phyloP scores from a whole-genome alignment of 2,797 vertebrate species.

The Gila robusta region DNA sequence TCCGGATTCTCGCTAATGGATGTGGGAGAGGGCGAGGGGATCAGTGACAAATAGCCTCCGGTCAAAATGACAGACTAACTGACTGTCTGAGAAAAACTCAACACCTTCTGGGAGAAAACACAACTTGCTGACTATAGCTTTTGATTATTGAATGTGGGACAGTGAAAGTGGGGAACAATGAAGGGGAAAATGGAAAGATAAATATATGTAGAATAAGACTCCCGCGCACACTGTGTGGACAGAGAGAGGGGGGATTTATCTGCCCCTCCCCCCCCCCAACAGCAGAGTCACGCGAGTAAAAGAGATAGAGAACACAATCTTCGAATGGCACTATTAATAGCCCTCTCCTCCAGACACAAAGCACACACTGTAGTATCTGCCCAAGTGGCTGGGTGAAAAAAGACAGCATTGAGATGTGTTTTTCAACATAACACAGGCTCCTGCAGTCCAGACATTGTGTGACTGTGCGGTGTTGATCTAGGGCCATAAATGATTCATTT shows the following conservation, averaged over 20 bases:
- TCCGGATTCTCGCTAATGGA: conserved; percentile 64
- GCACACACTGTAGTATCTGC: conserved; percentile 72
- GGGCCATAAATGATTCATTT: conserved; percentile 73
- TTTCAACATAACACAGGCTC: conserved; percentile 52
- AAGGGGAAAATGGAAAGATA: conserved; percentile 29
- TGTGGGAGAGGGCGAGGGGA: conserved; percentile 7
- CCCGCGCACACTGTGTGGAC: neutral
- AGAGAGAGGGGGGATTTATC: conserved; percentile 23
- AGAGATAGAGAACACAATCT: conserved; percentile 52
- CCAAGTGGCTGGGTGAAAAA: conserved; percentile 71
- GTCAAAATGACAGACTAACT: conserved; percentile 36
- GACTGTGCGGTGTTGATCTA: conserved; percentile 49
- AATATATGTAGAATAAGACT: conserved; percentile 35
- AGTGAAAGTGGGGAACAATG: conserved; percentile 18
- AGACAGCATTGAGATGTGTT: conserved; percentile 71
- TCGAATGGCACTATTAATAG: conserved; percentile 75
- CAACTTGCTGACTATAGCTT: neutral
- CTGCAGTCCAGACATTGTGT: conserved; percentile 44
- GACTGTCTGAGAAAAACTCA: conserved; percentile 37
- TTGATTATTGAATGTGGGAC: neutral
- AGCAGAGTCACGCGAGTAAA: conserved; percentile 15
- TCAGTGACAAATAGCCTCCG: conserved; percentile 21
- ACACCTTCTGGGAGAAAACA: conserved; percentile 30
- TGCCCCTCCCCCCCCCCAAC: neutral
- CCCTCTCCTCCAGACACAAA: conserved; percentile 76